phyloP scores from a whole-genome alignment of 53 echinoderm and acorn worm species.

The Pentamera pediparva region DNA sequence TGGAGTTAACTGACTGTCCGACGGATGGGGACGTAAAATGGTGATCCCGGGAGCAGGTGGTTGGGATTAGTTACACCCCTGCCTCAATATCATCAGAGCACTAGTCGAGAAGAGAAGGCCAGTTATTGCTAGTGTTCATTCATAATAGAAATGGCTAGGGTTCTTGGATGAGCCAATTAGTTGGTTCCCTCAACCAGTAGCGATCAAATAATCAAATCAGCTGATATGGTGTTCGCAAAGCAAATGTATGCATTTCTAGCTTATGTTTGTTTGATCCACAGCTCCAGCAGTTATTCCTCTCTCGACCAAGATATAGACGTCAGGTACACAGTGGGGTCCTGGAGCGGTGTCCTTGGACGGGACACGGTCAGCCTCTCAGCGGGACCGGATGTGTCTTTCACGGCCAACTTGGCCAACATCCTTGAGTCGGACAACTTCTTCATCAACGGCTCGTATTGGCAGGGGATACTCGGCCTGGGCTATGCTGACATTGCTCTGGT shows the following conservation, averaged over 20 bases:
- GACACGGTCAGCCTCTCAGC: conserved; percentile 59
- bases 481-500: conserved; percentile 86
- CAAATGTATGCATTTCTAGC: not conserved
- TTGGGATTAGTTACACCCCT: no score
- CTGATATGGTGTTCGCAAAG: not conserved
- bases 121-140: no score
- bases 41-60: no score
- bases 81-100: no score
- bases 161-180: no score
- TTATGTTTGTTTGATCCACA: no score
- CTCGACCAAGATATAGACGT: conserved; percentile 46
- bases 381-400: conserved; percentile 46
- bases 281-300: no score
- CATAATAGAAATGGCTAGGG: no score
- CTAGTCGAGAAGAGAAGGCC: no score
- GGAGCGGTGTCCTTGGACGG: conserved; percentile 73
- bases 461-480: conserved; percentile 89
- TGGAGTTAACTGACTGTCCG: no score
- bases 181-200: not conserved
- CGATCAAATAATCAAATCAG: not conserved
- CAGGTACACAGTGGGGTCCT: conserved; percentile 83
- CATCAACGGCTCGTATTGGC: conserved; percentile 87
- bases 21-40: no score
- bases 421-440: conserved; percentile 77
- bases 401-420: conserved; percentile 70